Evolutionary conservation across 2,113 vertebrate species (phyloP).

Genomic region (Malurus alboscapulatus): DNA sequence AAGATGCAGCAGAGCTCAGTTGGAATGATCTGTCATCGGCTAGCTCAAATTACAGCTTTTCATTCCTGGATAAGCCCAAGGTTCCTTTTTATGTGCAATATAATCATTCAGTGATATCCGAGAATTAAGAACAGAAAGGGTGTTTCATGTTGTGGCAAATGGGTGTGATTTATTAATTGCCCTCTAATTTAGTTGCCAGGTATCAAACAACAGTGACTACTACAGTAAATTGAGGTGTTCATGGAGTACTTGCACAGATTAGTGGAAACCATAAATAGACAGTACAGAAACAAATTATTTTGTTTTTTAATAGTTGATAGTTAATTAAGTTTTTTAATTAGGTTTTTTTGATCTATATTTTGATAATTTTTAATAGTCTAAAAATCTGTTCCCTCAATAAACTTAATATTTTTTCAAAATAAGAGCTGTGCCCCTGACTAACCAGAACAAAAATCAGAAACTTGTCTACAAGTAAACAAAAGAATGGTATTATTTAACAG

Average conservation of each 20-base stretch:
- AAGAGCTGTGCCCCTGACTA: background rate
- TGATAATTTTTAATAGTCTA: background rate
- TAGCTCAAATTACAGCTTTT: constrained; percentile 9
- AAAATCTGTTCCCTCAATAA: background rate
- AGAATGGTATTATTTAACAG: background rate
- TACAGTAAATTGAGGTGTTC: background rate
- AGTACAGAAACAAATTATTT: background rate
- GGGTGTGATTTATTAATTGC: constrained; percentile 38
- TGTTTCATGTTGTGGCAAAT: constrained; percentile 16
- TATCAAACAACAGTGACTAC: background rate
- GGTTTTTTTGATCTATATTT: background rate
- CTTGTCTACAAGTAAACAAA: background rate
- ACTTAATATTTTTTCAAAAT: background rate
- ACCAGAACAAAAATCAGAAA: background rate
- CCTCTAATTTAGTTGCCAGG: background rate
- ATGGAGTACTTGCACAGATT: background rate
- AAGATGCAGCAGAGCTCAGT: background rate
- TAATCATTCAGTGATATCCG: background rate
- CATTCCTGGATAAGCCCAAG: constrained; percentile 4
- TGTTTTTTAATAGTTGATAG: too few relatives aligned
- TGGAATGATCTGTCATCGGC: background rate
- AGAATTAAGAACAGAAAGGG: constrained; percentile 5
- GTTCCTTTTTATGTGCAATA: background rate
- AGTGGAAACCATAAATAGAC: background rate
- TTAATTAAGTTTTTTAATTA: background rate